Evolutionary conservation across 2,888 invertebrate species (phyloP), one percentile per base, ranked within the genome.

Genomic region (Synergus gifuensis): DNA sequence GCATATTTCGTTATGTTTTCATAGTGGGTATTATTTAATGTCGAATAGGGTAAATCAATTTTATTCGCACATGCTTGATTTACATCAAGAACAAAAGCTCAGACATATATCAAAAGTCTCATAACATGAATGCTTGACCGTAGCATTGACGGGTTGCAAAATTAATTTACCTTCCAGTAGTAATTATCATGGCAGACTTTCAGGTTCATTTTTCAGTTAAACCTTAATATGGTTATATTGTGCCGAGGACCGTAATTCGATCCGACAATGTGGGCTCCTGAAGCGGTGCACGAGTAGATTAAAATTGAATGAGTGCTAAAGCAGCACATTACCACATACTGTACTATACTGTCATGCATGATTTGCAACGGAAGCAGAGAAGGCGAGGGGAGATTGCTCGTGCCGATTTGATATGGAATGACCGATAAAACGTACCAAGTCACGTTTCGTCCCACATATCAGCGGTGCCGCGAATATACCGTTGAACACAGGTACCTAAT

Each of bases 381-480:
- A 73, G 79, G 73, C 60, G 76, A 49, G 76, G 58, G 36, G 8
- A 22, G 49, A 82, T 84, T 82, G 84, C 80, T 77, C 77, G 79
- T 58, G 80, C 76, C 80, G 81, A 83, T 83, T 83, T 83, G 82
- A 83, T 83, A 78, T 81, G 83, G 81, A 81, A 83, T 80, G 81
- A 81, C 82, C 81, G 83, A 84, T 84, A 81, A 80, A 79, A 83
- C 78, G 81, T 79, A 69, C 80, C 82, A 81, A 85, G 87, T 88
- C 88, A 89, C 88, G 89, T 89, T 88, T 88, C 86, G 89, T 85
- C 85, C 88, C 87, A 89, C 88, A 88, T 89, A 87, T 84, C 86
- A 83, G 73, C 83, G 80, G 82, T 82, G 83, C 81, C 79, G 78
- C 62, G 79, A 79, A 81, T 84, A 79, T 85, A 85, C 85, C 85